Conservation (phyloP, 2,113 vertebrate genomes). For the Colinus virginianus region DNA sequence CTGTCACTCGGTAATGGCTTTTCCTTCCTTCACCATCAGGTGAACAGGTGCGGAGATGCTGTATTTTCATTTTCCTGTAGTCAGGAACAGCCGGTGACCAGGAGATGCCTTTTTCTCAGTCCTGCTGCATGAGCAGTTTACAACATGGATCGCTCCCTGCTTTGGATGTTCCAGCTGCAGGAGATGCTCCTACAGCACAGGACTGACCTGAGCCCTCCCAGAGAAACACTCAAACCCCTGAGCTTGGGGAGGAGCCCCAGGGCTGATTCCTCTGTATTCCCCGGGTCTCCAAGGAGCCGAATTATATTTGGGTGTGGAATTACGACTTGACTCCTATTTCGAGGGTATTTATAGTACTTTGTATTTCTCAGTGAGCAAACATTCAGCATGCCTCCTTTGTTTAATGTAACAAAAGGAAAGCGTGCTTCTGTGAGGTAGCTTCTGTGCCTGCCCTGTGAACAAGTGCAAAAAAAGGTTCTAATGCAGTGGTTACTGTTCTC, state of each 20-base stretch:
- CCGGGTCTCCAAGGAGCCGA: not conserved
- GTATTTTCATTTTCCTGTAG: conserved; percentile 84
- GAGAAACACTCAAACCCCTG: not conserved
- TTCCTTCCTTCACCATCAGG: conserved; percentile 84
- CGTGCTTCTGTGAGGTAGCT: not conserved
- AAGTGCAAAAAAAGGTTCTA: not conserved
- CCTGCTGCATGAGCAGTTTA: conserved; percentile 84
- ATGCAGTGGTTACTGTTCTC: not conserved
- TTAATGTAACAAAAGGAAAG: not conserved
- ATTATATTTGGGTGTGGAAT: conserved; percentile 34
- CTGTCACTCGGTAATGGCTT: conserved; percentile 87
- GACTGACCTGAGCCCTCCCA: conserved; percentile 31
- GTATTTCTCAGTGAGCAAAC: not conserved
- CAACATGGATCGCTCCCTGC: conserved; percentile 42
- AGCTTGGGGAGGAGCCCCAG: not conserved
- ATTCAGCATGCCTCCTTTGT: not conserved
- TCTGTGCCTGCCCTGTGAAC: no score
- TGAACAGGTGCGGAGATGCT: conserved; percentile 86
- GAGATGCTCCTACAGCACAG: conserved; percentile 48
- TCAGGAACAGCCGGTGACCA: conserved; percentile 82
- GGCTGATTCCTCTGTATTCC: not conserved
- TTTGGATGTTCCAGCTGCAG: conserved; percentile 60
- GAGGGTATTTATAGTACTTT: not conserved
- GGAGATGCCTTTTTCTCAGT: conserved; percentile 73
- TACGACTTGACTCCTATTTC: conserved; percentile 30